Evolutionary conservation across 1,140 invertebrate genomes (phyloP).

Genomic region (Meloidogyne hapla): DNA sequence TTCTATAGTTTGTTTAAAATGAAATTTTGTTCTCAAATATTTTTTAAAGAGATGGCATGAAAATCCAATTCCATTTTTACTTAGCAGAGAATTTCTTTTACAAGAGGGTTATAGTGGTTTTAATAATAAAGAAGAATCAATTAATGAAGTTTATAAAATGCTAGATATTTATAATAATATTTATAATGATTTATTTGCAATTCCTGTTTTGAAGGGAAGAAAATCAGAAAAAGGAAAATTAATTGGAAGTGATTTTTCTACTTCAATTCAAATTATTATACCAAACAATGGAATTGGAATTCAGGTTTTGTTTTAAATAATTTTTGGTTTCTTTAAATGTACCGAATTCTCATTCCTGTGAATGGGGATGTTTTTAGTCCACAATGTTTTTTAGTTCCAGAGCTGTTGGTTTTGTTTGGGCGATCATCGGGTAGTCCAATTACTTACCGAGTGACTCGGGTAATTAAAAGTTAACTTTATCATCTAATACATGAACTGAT

Average conservation of each 20-base stretch:
- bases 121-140: constrained; percentile 78
- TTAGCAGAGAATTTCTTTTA: constrained; percentile 97
- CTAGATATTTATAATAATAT: constrained; percentile 80
- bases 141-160: constrained; percentile 73
- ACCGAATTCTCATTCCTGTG: too few species aligned
- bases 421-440: too few species aligned
- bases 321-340: too few species aligned
- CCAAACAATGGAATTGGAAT: constrained; percentile 89
- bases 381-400: too few species aligned
- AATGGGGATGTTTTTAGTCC: too few species aligned
- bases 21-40: background rate
- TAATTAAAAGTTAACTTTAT: too few species aligned
- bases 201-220: constrained; percentile 88
- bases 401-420: too few species aligned
- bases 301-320: constrained; percentile 69
- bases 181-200: constrained; percentile 87
- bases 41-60: constrained; percentile 88
- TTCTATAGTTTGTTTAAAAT: constrained; percentile 74
- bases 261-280: constrained; percentile 92
- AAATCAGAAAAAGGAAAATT: constrained; percentile 99
- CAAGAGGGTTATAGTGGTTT: constrained; percentile 93
- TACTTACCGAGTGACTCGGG: too few species aligned
- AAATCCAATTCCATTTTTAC: constrained; percentile 94
- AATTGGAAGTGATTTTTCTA: constrained; percentile 94
- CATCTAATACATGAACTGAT: too few species aligned